phyloP scores from a whole-genome alignment of 2,888 invertebrate species.

The Cryptocephalus primarius region DNA sequence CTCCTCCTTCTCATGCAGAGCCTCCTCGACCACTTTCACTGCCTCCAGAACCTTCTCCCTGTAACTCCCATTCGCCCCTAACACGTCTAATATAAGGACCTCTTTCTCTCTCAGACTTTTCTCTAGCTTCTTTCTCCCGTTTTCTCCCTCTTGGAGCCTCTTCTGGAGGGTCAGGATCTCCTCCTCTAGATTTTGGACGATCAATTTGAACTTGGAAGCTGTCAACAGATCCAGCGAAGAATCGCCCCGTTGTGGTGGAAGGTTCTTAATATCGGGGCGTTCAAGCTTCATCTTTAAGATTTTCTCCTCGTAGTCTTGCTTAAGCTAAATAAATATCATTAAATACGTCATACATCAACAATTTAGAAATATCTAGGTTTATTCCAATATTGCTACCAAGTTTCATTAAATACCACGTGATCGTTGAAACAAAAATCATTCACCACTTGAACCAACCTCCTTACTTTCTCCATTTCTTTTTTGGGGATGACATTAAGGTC shows the following conservation, averaged over 20 bases:
- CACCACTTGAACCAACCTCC: too few relatives aligned
- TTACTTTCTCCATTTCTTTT: slow-evolving; percentile 19
- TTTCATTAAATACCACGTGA: too few relatives aligned
- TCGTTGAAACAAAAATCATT: too few relatives aligned
- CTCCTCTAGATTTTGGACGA: slow-evolving; percentile 36
- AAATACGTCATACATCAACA: not conserved
- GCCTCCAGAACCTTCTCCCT: slow-evolving; percentile 47
- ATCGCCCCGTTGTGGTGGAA: slow-evolving; percentile 40
- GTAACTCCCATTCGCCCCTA: slow-evolving; percentile 39
- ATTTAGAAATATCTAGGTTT: too few relatives aligned
- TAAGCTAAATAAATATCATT: slow-evolving; percentile 29
- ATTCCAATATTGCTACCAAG: too few relatives aligned
- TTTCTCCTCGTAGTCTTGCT: slow-evolving; percentile 41
- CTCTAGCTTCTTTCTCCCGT: slow-evolving; percentile 32
- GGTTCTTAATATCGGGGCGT: slow-evolving; percentile 25
- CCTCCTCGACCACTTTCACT: slow-evolving; percentile 44
- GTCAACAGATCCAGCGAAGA: slow-evolving; percentile 16
- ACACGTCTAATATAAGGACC: slow-evolving; percentile 27
- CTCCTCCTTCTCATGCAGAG: slow-evolving; percentile 44
- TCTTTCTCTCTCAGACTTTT: slow-evolving; percentile 35
- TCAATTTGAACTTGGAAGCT: slow-evolving; percentile 24
- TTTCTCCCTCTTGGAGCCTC: slow-evolving; percentile 35
- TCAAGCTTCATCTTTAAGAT: slow-evolving; percentile 43
- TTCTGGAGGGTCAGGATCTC: slow-evolving; percentile 40
- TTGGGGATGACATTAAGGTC: slow-evolving; percentile 25